Base-by-base conservation (phyloP, 1,140 invertebrate species). In the Drosophila tani region DNA sequence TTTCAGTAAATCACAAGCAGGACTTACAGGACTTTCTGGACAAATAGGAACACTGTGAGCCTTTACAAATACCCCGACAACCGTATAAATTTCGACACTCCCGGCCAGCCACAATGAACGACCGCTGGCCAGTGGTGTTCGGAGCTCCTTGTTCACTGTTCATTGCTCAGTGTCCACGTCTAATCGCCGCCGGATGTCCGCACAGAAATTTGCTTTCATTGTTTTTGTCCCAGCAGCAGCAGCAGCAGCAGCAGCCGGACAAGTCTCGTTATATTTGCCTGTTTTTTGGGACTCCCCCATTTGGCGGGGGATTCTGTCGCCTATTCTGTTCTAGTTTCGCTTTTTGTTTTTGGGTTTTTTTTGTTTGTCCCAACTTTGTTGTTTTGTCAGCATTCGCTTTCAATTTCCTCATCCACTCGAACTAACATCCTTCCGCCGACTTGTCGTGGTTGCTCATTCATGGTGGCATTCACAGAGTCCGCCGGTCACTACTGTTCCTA, bases 81-180 rank as follows among this genome's bases (percentile, higher is more conserved):
- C 15, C 8, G 15, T 24, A 40, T n/a, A 40, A 24, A 57, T n/a
- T 40, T 41, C 32, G 3, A 41, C 55, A 57, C 55, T 55, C 12
- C n/a, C 35, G 27, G 1, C 35, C 6, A 62, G 24, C 63, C 55
- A 32, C 64, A 64, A 15, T 57, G 19, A 47, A 64, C 43, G 27
- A 67, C 91, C 97, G 98, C 79, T 99, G 98, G 93, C 98, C 98
- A 5, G 96, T 99, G 1, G 96, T 99, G 1, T 99, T 99, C 92
- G 98, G 98, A 93, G 99, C 97, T 9, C 94, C 96, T 69, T 51
- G 46, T 51, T 69, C 66, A 58, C 50, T 70, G 51, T 70, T 58
- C 69, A 71, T 35, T 59, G 67, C 53, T 45, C 27, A 50, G 55
- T 74, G 70, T 74, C 49, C 64, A 45, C 53, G 65, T 65, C 84